These are phyloP conservation scores for Drosophila diplacantha DNA, from an alignment of 2,888 invertebrate genomes.

Conservation along the genomic window DNA sequence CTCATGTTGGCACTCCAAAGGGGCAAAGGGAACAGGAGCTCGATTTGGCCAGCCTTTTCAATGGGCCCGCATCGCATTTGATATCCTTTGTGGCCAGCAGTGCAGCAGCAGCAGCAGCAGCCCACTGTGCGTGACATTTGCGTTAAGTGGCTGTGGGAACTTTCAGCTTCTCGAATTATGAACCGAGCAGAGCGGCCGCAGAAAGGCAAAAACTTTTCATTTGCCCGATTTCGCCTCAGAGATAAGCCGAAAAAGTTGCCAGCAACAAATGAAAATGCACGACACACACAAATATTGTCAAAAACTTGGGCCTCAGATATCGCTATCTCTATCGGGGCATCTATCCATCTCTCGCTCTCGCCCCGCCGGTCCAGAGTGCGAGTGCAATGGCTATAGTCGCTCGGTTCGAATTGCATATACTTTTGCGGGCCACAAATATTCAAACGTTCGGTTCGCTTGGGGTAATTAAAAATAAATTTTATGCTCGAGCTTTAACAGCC, in stretches of 20 bases:
- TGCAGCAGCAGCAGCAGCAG: conserved; percentile 26
- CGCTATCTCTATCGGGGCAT: conserved; percentile 25
- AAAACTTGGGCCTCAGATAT: conserved; percentile 43
- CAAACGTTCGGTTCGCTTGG: conserved; percentile 21
- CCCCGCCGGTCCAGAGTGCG: conserved; percentile 39
- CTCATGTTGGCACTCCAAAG: conserved; percentile 7
- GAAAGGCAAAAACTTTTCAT: conserved; percentile 51
- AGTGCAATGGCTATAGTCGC: conserved; percentile 50
- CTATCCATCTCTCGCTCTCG: conserved; percentile 7
- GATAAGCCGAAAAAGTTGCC: conserved; percentile 56
- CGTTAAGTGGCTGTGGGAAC: conserved; percentile 69
- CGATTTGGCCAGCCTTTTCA: conserved; percentile 33
- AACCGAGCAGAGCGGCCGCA: conserved; percentile 6
- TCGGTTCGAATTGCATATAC: conserved; percentile 27
- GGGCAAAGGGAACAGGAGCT: conserved; percentile 23
- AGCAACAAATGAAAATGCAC: conserved; percentile 59
- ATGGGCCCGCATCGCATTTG: conserved; percentile 64
- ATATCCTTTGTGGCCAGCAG: conserved; percentile 61
- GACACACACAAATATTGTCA: conserved; percentile 46
- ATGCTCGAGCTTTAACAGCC: conserved; percentile 35
- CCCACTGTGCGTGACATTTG: conserved; percentile 71
- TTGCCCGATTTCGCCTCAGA: conserved; percentile 48
- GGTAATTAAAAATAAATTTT: conserved; percentile 47
- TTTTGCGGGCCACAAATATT: conserved; percentile 14
- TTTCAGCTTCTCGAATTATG: conserved; percentile 32